These are phyloP conservation scores for Diloba caeruleocephala DNA, from an alignment of 2,888 invertebrate species.

Conservation along the genomic window DNA sequence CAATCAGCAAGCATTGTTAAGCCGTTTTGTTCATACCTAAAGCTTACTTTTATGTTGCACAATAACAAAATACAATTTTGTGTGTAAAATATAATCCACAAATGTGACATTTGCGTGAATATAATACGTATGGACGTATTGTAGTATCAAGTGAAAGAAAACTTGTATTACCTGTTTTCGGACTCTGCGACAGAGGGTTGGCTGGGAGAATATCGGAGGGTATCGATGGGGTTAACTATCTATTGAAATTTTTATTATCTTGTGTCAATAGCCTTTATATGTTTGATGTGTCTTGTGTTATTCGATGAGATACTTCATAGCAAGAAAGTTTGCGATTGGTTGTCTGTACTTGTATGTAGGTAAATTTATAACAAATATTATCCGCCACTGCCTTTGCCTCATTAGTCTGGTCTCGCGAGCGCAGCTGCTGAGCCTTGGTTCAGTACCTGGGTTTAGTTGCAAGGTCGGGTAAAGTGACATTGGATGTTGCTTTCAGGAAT, in stretches of 20 bases:
- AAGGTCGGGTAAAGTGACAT: too few relatives aligned
- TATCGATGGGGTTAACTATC: slow-evolving; percentile 18
- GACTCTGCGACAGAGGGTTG: slow-evolving; percentile 15
- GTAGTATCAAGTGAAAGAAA: slow-evolving; percentile 28
- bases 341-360: too few relatives aligned
- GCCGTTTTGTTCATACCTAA: slow-evolving; percentile 28
- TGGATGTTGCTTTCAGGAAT: too few relatives aligned
- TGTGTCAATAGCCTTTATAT: too few relatives aligned
- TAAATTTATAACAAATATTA: too few relatives aligned
- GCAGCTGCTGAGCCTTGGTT: too few relatives aligned
- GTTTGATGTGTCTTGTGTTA: too few relatives aligned
- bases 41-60: not conserved
- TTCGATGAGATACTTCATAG: too few relatives aligned
- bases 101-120: slow-evolving; percentile 19
- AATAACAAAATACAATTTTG: slow-evolving; percentile 7
- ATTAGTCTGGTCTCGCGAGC: too few relatives aligned
- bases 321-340: too few relatives aligned
- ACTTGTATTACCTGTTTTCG: slow-evolving; percentile 49
- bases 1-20: slow-evolving; percentile 2
- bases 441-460: too few relatives aligned
- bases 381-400: too few relatives aligned
- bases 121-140: slow-evolving; percentile 18
- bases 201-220: slow-evolving; percentile 18
- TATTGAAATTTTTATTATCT: not conserved
- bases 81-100: slow-evolving; percentile 43